Evolutionary conservation across 2,888 invertebrate species (phyloP).

Genomic region (Zhengitettix transpicula): DNA sequence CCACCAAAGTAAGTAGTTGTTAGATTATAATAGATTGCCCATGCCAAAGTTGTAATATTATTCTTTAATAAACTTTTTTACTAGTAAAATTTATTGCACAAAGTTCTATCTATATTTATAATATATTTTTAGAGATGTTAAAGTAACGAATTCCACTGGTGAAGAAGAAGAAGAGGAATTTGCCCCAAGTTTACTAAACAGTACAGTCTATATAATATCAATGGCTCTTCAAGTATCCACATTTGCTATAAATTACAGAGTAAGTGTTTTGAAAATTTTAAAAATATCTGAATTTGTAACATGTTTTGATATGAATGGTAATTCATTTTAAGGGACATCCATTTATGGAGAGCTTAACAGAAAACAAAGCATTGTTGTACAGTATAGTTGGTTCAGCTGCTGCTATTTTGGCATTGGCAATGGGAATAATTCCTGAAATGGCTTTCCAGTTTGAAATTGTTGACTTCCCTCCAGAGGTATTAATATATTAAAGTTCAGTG

Average conservation of each 20-base stretch:
- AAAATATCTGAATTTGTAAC: no score
- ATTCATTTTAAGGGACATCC: slow-evolving; percentile 67
- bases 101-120: no score
- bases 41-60: no score
- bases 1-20: slow-evolving; percentile 43
- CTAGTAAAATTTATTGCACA: no score
- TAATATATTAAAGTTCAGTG: background rate
- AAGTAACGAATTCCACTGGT: slow-evolving; percentile 16
- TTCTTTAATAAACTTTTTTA: no score
- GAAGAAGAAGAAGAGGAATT: slow-evolving; percentile 72
- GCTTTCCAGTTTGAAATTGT: slow-evolving; percentile 88
- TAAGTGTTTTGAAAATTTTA: slow-evolving; percentile 25
- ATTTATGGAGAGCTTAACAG: slow-evolving; percentile 90
- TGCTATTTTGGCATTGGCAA: slow-evolving; percentile 67
- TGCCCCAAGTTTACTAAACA: slow-evolving; percentile 86
- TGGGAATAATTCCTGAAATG: slow-evolving; percentile 71
- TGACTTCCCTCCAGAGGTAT: slow-evolving; percentile 78
- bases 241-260: slow-evolving; percentile 97
- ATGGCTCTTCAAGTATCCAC: slow-evolving; percentile 95
- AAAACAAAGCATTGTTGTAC: slow-evolving; percentile 85
- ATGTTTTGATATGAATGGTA: background rate
- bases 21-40: no score
- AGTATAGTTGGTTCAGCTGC: slow-evolving; percentile 71
- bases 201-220: slow-evolving; percentile 95
- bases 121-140: no score